Evolutionary conservation across 2,888 invertebrate genomes (phyloP), one percentile per base, ranked within the genome.

Genomic region (Euphydryas editha): DNA sequence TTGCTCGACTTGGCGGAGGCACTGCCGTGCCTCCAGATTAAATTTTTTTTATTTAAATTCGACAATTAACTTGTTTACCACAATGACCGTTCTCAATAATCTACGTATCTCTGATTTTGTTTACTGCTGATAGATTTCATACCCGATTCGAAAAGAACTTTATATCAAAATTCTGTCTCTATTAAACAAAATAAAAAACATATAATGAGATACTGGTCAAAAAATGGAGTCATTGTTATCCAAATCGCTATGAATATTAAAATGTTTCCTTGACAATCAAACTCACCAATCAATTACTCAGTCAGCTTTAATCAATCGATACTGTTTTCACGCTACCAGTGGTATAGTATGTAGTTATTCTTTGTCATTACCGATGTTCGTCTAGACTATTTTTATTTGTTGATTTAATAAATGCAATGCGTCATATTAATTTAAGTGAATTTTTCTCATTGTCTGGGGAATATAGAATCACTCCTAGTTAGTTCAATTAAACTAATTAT

Each of bases 261-360:
- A n/a, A 51, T 8, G 30, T 24, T n/a, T 51, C 51, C 24, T 51
- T 51, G 51, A 51, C n/a, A 51, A 39, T 36, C 17, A 20, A 39
- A 49, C 44, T 24, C 15, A 7, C 13, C 21, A 17, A n/a, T 39
- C 37, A 55, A 20, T n/a, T 49, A 36, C 44, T n/a, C 17, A 42
- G 61, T 62, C 57, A 58, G 58, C 46, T 55, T 7, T 21, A 66
- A 66, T 66, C 62, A 66, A 66, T 66, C 62, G 42, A 66, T 66
- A 66, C 10, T 44, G 42, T 61, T 55, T 59, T 49, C 47, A 59
- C 62, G 62, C 30, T 21, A 42, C 18, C 37, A 18, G n/a, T 39
- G 42, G n/a, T n/a, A n/a, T n/a, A n/a, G n/a, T n/a, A n/a, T n/a
- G n/a, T n/a, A n/a, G 24, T 46, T 13, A 39, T 24, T 13, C 63